Evolutionary conservation across 1,140 invertebrate genomes (phyloP).

Genomic region (Adelges cooleyi): DNA sequence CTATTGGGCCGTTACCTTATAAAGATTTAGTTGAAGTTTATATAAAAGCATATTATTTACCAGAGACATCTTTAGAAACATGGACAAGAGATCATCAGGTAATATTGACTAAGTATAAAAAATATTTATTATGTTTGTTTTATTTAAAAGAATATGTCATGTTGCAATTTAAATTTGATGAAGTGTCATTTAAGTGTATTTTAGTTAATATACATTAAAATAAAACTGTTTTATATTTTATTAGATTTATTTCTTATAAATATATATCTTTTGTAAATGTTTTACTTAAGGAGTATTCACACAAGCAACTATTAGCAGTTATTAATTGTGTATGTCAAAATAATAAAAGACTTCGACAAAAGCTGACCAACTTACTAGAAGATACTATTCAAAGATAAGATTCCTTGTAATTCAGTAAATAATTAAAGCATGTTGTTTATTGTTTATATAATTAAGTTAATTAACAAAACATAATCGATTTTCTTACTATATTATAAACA

Average conservation of each 20-base stretch:
- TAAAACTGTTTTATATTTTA: too few species aligned
- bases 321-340: conserved; percentile 77
- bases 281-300: conserved; percentile 71
- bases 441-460: not conserved
- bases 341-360: conserved; percentile 73
- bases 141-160: too few species aligned
- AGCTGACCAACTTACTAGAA: conserved; percentile 61
- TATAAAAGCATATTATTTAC: conserved; percentile 92
- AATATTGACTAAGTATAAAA: conserved; percentile 31
- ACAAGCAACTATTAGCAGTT: conserved; percentile 72
- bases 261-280: not conserved
- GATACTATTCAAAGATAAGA: conserved; percentile 30
- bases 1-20: conserved; percentile 71
- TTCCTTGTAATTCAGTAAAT: not conserved
- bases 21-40: conserved; percentile 85
- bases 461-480: too few species aligned
- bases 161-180: too few species aligned
- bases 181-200: too few species aligned
- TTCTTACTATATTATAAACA: too few species aligned
- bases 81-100: conserved; percentile 78
- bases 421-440: too few species aligned
- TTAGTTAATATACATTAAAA: too few species aligned
- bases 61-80: conserved; percentile 71
- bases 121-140: conserved; percentile 20
- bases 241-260: not conserved